Percentiles rank a stretch among this genome's conserved stretches.
Evolutionary conservation across 2,797 vertebrate genomes (phyloP).

Genomic region (Saxicola maurus): DNA sequence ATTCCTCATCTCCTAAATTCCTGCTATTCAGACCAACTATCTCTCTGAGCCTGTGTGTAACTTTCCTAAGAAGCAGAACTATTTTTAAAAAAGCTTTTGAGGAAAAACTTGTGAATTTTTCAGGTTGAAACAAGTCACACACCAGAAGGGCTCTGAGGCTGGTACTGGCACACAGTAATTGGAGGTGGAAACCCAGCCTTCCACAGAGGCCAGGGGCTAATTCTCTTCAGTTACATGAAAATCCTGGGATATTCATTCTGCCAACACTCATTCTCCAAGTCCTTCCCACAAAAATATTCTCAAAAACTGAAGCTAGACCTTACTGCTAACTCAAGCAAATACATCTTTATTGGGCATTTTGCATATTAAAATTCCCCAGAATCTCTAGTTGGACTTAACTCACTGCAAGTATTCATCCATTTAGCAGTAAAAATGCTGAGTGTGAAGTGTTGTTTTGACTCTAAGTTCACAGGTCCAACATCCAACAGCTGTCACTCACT

Average conservation of each 20-base stretch:
- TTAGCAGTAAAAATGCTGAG: background rate
- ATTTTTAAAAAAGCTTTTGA: slow-evolving; percentile 19
- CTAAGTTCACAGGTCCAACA: background rate
- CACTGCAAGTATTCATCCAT: background rate
- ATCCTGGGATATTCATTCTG: background rate
- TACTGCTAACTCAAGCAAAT: background rate
- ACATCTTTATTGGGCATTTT: background rate
- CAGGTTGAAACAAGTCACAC: slow-evolving; percentile 46
- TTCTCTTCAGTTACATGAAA: background rate
- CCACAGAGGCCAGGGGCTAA: background rate
- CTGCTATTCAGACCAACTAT: background rate
- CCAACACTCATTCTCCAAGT: background rate
- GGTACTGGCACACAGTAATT: background rate
- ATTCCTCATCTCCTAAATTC: background rate
- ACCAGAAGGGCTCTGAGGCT: slow-evolving; percentile 26
- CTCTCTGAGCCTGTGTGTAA: background rate
- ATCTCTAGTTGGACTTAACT: background rate
- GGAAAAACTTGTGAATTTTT: slow-evolving; percentile 32
- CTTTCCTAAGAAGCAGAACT: slow-evolving; percentile 4
- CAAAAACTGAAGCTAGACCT: background rate
- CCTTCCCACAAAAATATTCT: background rate
- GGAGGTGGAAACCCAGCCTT: background rate
- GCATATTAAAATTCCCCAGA: background rate
- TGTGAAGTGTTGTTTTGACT: background rate
- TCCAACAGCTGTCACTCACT: background rate